Percentiles rank a stretch among this genome's conserved stretches.
Evolutionary conservation across 2,113 vertebrate species (phyloP).

Genomic region (Oreochromis aureus): DNA sequence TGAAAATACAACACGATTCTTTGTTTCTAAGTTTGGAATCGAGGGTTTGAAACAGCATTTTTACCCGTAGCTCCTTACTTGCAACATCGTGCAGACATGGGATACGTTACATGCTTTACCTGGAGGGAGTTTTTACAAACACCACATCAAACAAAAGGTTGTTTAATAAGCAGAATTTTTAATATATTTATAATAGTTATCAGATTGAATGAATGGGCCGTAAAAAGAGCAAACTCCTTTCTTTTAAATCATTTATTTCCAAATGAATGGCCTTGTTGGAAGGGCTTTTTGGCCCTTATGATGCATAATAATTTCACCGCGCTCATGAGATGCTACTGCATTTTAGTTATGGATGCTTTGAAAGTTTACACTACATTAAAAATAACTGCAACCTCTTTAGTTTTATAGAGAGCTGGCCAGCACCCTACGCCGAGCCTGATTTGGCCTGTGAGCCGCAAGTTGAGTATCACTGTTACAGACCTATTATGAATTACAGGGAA

Average conservation of each 20-base stretch:
- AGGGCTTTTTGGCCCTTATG: neutral
- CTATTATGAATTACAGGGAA: neutral
- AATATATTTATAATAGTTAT: neutral
- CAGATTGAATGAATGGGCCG: neutral
- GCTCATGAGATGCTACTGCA: neutral
- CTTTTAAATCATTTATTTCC: neutral
- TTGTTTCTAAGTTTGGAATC: neutral
- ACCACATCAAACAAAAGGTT: neutral
- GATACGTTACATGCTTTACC: neutral
- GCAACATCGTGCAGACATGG: neutral
- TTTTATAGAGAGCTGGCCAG: neutral
- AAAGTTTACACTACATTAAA: neutral
- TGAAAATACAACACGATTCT: neutral
- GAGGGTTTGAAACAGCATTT: fast-evolving
- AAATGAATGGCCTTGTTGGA: neutral
- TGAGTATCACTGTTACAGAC: neutral
- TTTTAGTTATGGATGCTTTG: neutral
- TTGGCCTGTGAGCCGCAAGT: neutral
- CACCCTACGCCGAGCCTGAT: neutral
- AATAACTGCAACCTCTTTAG: neutral
- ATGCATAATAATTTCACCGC: neutral
- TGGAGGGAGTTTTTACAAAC: neutral
- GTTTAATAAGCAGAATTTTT: neutral
- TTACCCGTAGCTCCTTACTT: neutral
- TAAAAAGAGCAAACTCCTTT: neutral